Evolutionary conservation across 1,140 invertebrate genomes (phyloP).

Genomic region (Teleogryllus occipitalis): DNA sequence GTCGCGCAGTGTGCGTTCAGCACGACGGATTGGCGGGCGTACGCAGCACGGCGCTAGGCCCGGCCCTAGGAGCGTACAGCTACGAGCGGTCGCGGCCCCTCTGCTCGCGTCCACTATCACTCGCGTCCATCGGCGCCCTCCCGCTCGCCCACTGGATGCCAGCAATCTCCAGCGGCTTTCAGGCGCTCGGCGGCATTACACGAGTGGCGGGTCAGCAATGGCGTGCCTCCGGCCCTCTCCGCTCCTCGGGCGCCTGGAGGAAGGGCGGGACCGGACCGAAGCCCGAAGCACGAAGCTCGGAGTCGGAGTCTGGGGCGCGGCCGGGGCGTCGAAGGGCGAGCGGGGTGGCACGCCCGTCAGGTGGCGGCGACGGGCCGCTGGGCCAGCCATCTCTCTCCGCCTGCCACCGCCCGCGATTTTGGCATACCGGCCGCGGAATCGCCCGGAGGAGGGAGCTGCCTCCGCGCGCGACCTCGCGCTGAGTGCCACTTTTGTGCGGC

Average conservation of each 20-base stretch:
- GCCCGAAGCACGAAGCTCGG: too few relatives aligned
- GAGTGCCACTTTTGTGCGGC: not conserved
- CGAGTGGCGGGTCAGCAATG: not conserved
- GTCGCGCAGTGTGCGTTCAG: too few relatives aligned
- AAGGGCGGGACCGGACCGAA: too few relatives aligned
- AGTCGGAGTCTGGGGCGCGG: too few relatives aligned
- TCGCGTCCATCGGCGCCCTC: not conserved
- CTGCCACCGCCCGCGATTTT: not conserved
- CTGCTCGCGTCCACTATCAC: not conserved
- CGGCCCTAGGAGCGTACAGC: too few relatives aligned
- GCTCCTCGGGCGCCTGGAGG: too few relatives aligned
- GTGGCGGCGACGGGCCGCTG: not conserved
- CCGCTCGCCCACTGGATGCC: not conserved
- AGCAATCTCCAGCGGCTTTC: not conserved
- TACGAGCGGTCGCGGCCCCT: too few relatives aligned
- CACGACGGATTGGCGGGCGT: too few relatives aligned
- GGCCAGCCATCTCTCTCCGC: too few relatives aligned
- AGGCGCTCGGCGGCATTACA: not conserved
- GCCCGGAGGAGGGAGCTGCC: not conserved
- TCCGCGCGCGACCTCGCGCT: not conserved
- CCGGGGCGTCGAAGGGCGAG: not conserved
- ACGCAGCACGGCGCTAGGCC: too few relatives aligned
- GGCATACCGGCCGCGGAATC: not conserved
- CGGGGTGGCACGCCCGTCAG: not conserved
- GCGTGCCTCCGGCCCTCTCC: too few relatives aligned